Evolutionary conservation across 2,888 invertebrate species (phyloP).

Genomic region (Lissonota sp.): DNA sequence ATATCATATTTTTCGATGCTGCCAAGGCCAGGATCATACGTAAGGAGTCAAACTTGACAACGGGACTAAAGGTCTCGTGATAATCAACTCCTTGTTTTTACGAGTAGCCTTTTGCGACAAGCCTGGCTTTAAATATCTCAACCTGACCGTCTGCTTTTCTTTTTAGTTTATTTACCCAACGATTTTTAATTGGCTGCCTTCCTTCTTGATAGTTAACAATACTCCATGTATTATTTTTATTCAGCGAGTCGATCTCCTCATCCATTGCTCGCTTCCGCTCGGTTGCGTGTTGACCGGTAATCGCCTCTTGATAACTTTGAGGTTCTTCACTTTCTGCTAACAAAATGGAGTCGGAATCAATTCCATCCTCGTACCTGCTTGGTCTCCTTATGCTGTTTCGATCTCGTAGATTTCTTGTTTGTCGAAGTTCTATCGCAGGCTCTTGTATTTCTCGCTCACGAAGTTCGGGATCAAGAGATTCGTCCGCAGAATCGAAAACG

Average conservation of each 20-base stretch:
- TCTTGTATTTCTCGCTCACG: constrained; percentile 8
- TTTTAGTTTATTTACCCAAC: constrained; percentile 55
- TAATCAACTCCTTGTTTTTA: constrained; percentile 41
- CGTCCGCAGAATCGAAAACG: constrained; percentile 21
- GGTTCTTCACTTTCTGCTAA: constrained; percentile 51
- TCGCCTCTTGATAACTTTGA: constrained; percentile 43
- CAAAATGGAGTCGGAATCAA: constrained; percentile 41
- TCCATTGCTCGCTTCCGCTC: constrained; percentile 54
- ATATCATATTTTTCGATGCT: constrained; percentile 23
- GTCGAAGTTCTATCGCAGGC: constrained; percentile 9
- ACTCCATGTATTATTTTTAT: constrained; percentile 52
- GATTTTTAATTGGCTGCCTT: constrained; percentile 39
- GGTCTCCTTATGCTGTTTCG: constrained; percentile 32
- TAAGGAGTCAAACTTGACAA: constrained; percentile 37
- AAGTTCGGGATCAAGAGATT: constrained; percentile 3
- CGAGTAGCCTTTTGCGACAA: constrained; percentile 28
- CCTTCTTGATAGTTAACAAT: constrained; percentile 21
- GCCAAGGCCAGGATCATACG: constrained; percentile 10
- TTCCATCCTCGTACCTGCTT: constrained; percentile 15
- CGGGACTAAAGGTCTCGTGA: constrained; percentile 50
- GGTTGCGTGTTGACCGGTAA: constrained; percentile 30
- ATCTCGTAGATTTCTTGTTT: constrained; percentile 13
- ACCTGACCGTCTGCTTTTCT: constrained; percentile 39
- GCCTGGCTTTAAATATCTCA: constrained; percentile 42
- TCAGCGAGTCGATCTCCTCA: constrained; percentile 53